Evolutionary conservation across 2,888 invertebrate species (phyloP), one percentile per base, ranked within the genome.

Genomic region (Vandiemenella viatica): DNA sequence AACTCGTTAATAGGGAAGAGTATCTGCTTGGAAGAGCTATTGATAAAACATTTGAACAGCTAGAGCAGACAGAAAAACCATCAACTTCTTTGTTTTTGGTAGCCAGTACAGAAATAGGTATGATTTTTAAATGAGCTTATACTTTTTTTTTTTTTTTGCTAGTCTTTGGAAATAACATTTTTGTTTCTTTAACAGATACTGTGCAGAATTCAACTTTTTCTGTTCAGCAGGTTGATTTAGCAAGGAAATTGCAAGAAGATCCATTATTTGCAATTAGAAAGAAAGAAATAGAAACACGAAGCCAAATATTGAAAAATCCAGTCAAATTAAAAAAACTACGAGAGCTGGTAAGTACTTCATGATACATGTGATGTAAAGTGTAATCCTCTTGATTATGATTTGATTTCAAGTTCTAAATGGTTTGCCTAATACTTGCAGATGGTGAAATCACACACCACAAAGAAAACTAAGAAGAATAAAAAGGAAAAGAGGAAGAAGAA

Each of bases 231-330:
- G 85, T 92, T 10, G 93, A 95, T 64, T 72, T 92, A 60, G 80
- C 78, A 42, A 77, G 90, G 17, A 95, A 95, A 68, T 74, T 92
- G 54, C 78, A 92, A 62, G 95, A 96, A 66, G 96, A 96, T 71
- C 96, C 96, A 1, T 66, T 96, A 37, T 80, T 89, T 62, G 75
- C 84, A 3, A 93, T 96, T 6, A 87, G 84, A 59, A 86, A 90
- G 61, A 77, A 85, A 48, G 93, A 95, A 68, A 80, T 91, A 62
- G 92, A 95, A 61, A 83, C 86, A 0, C 72, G 86, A 37, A 79
- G 82, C 51, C 83, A 87, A 51, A 70, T 96, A 26, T 65, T 96
- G 4, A 86, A 90, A 59, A 96, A 96, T 72, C 95, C 95, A 1
- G 77, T 95, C 0, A 89, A 89, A 65, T 69, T 96, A 56, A 90